Evolutionary conservation across 1,140 invertebrate genomes (phyloP).

Genomic region (Manduca sexta): DNA sequence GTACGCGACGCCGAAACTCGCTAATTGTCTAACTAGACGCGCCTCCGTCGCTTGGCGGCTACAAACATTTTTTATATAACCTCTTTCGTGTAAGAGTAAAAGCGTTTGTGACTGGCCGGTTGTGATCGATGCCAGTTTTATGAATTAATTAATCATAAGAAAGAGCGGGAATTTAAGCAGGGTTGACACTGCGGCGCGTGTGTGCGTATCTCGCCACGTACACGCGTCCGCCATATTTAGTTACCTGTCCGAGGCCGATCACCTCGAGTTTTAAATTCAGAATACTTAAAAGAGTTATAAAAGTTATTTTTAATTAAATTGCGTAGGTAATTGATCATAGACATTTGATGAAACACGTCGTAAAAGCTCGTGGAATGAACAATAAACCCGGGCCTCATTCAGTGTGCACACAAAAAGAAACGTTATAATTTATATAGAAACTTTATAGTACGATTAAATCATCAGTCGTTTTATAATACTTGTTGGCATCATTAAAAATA

Average conservation of each 20-base stretch:
- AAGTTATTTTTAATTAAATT: not conserved
- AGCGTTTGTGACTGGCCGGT: conserved; percentile 10
- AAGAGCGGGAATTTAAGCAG: conserved; percentile 5
- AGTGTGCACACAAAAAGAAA: too few species aligned
- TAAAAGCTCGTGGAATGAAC: not conserved
- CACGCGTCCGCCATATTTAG: not conserved
- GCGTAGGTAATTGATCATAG: too few species aligned
- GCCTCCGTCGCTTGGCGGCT: conserved; percentile 13
- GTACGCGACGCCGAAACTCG: conserved; percentile 18
- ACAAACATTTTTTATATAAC: not conserved
- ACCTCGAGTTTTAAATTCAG: not conserved
- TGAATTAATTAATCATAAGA: conserved; percentile 7
- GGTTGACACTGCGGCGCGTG: conserved; percentile 3
- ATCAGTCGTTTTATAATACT: too few species aligned
- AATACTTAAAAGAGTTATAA: not conserved
- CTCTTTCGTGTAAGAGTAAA: conserved; percentile 22
- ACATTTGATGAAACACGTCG: too few species aligned
- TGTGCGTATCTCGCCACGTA: not conserved
- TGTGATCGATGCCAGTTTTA: conserved; percentile 7
- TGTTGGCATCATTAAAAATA: too few species aligned
- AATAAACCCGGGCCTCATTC: too few species aligned
- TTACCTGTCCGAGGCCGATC: not conserved
- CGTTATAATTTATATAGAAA: too few species aligned
- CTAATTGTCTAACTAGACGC: conserved; percentile 21
- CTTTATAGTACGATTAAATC: too few species aligned